Base-by-base conservation (phyloP, 2,113 vertebrate species). In the Gnathonemus echidnorhynchus region DNA sequence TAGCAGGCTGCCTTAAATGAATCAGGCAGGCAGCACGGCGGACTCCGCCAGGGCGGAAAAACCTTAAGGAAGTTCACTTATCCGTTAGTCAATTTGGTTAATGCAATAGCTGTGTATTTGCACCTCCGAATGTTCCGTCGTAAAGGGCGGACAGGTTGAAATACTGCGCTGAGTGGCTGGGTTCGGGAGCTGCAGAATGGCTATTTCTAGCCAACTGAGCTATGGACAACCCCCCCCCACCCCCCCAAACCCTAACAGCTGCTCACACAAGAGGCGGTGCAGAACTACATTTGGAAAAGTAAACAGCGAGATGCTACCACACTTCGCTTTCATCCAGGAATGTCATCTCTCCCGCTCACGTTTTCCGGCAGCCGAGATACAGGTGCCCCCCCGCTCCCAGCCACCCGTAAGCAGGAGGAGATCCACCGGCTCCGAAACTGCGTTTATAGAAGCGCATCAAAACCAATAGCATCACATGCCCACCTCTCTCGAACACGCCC, bases 61-160 rank as follows among this genome's bases (percentile, higher is more conserved):
- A 45, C 83, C 91, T 93, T 90, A 92, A 92, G 39, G 89, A 95
- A 94, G 95, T 94, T 92, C 93, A 95, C 95, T 94, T 92, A 93
- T 94, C 93, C 95, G 94, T 94, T 94, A 95, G 94, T 93, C 95
- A 96, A 95, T 96, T 93, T 95, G 92, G 93, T 94, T 96, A 96
- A 96, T 96, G 95, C 94, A 96, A 95, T 95, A 96, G 94, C 95
- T 95, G 94, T 96, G 95, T 95, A 94, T 95, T 93, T 95, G 93
- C 93, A 92, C 93, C 93, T 94, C 90, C 94, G 94, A 96, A 96
- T 95, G 95, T 96, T 95, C 95, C 93, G 95, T 96, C 93, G 91
- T 92, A 94, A 88, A 94, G 94, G 94, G 94, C 93, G 93, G 93
- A 90, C 80, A 89, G 93, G 93, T 92, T 94, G 95, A 95, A 95